Base-by-base conservation (phyloP, 2,113 vertebrate species). In the Octodon degus region DNA sequence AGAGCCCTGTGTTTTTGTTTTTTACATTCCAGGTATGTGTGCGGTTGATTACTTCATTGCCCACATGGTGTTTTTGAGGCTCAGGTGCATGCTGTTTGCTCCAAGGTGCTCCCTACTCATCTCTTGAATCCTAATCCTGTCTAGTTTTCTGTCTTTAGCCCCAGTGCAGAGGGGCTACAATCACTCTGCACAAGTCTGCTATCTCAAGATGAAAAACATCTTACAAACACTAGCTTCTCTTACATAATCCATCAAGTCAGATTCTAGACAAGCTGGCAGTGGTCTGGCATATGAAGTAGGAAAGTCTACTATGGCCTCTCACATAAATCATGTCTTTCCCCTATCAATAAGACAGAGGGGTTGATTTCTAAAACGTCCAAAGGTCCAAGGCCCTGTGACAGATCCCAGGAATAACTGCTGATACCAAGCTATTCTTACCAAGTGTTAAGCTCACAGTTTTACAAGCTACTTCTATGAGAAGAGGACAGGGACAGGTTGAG, bases 1-100 rank as follows among this genome's bases (percentile, higher is more conserved):
- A 10, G 30, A 43, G 40, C 60, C 53, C 62, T 3, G 0, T 93
- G 89, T 93, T 95, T 95, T 88, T 90, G 37, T 91, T 88, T 94
- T 88, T 76, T 60, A 47, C 25, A 86, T 65, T 77, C 27, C 72
- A 60, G 37, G 77, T 88, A 72, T 93, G 30, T 85, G 32, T 82
- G 81, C 92, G 84, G 74, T 70, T 88, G 96, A 90, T 97, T 83
- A 97, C 68, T 24, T 97, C 96, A 94, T 20, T 70, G 19, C 85
- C 95, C 97, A 90, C 95, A 95, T 47, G 5, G 0, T 94, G 77
- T 93, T 77, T 96, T 65, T 86, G 76, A 87, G 89, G 89, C 47
- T 95, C 79, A 0, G 63, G 89, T 87, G 70, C 55, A 27, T 25
- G 43, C 43, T 91, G 72, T 93, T 97, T 93, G 62, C 50, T 16